Evolutionary conservation across 2,797 vertebrate species (phyloP).

Genomic region (Ceyx erithaca): DNA sequence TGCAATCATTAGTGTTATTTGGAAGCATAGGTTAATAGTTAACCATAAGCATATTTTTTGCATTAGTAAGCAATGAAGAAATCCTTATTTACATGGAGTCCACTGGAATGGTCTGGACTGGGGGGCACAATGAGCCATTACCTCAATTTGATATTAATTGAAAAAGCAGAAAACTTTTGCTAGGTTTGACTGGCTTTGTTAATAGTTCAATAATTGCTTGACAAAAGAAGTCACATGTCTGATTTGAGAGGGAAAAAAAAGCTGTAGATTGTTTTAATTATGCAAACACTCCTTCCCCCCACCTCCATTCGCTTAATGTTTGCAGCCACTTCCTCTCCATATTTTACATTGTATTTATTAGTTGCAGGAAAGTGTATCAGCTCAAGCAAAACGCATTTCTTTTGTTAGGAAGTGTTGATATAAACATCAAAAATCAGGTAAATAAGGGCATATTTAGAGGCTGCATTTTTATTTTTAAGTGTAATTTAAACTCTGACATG

Average conservation of each 20-base stretch:
- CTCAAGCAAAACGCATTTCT: not conserved
- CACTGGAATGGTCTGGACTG: not conserved
- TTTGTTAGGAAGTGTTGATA: slow-evolving; percentile 23
- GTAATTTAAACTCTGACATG: slow-evolving; percentile 22
- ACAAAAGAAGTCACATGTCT: not conserved
- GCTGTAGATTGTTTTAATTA: slow-evolving; percentile 9
- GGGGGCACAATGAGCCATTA: slow-evolving; percentile 7
- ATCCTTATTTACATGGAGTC: slow-evolving; percentile 27
- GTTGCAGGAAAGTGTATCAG: not conserved
- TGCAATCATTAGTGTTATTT: slow-evolving; percentile 67
- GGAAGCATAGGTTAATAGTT: slow-evolving; percentile 67
- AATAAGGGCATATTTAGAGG: slow-evolving; percentile 13
- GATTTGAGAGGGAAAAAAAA: not conserved
- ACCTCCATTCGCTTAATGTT: not conserved
- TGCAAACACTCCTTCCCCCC: not conserved
- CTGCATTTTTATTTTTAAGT: not conserved
- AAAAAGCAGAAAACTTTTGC: slow-evolving; percentile 12
- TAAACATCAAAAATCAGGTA: slow-evolving; percentile 14
- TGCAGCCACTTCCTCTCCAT: not conserved
- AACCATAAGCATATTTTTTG: slow-evolving; percentile 57
- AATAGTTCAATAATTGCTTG: slow-evolving; percentile 15
- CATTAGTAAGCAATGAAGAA: slow-evolving; percentile 57
- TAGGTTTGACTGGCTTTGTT: not conserved
- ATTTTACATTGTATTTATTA: not conserved
- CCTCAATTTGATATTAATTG: not conserved